phyloP scores from a whole-genome alignment of 2,113 vertebrate genomes.

The Junco hyemalis region DNA sequence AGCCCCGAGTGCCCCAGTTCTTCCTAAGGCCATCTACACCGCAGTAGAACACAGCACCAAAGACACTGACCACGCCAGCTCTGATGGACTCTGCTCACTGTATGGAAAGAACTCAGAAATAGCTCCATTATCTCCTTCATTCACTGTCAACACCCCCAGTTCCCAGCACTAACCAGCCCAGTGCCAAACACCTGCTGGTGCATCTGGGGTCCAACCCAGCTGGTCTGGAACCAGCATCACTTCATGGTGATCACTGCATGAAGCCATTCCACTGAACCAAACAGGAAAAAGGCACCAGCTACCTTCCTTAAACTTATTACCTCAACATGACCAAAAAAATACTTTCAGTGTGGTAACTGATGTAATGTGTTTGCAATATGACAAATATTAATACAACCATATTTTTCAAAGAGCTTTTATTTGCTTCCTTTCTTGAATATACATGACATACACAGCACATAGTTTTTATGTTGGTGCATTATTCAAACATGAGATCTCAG shows the following conservation, averaged over 20 bases:
- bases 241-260: background rate
- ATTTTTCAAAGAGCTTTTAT: slow-evolving; percentile 45
- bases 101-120: background rate
- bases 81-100: background rate
- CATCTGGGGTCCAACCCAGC: background rate
- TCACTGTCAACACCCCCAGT: background rate
- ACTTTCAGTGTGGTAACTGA: background rate
- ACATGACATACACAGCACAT: background rate
- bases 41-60: background rate
- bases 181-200: background rate
- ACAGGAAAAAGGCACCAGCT: background rate
- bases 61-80: background rate
- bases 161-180: background rate
- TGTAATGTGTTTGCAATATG: background rate
- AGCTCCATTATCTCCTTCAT: background rate
- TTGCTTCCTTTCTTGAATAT: slow-evolving; percentile 12
- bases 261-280: background rate
- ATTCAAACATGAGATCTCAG: background rate
- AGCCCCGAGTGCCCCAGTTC: background rate
- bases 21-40: background rate
- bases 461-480: slow-evolving; percentile 2
- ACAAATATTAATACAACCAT: background rate
- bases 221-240: background rate
- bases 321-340: background rate
- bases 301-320: background rate